Conservation (phyloP, 2,113 vertebrate genomes). For the Hystrix cristata region DNA sequence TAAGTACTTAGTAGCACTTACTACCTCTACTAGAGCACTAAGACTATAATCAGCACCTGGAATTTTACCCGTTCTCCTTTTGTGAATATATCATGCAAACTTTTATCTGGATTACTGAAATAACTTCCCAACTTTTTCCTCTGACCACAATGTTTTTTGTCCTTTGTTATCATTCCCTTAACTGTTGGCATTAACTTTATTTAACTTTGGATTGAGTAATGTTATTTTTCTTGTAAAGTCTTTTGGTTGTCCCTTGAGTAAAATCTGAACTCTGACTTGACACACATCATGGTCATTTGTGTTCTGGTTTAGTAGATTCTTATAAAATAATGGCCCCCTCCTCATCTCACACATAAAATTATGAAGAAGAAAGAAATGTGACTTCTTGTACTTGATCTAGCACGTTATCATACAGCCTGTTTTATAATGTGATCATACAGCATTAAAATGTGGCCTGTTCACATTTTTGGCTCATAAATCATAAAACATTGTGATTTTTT, state of each 20-base stretch:
- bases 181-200: not conserved
- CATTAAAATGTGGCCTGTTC: not conserved
- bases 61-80: not conserved
- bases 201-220: not conserved
- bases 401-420: not conserved
- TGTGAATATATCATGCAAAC: not conserved
- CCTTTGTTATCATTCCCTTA: not conserved
- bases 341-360: not conserved
- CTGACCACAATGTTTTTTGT: not conserved
- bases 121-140: not conserved
- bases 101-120: not conserved
- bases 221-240: not conserved
- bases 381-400: not conserved
- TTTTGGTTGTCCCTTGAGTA: not conserved
- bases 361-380: not conserved
- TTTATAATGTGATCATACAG: not conserved
- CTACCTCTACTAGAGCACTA: not conserved
- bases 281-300: not conserved
- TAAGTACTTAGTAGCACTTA: not conserved
- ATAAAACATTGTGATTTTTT: not conserved
- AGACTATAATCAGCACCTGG: not conserved
- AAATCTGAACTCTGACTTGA: not conserved
- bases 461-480: not conserved
- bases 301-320: not conserved
- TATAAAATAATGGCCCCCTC: not conserved